These are phyloP conservation scores for Chondrilla cf. caribensis DNA, from an alignment of 37 sponge, comb jelly and placozoan species.

Conservation along the genomic window DNA sequence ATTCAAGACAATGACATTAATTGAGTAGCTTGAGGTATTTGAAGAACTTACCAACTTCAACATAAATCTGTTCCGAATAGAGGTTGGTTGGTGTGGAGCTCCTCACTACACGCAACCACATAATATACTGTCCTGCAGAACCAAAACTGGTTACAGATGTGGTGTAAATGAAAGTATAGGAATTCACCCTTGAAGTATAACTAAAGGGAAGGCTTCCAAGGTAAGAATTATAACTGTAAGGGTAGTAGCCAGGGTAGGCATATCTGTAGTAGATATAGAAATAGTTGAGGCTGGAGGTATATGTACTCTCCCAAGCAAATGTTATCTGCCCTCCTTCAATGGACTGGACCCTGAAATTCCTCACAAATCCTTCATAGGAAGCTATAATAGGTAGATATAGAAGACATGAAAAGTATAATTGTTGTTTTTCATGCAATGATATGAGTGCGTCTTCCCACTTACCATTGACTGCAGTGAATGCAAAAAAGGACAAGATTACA, in stretches of 20 bases:
- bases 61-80: conserved; percentile 6
- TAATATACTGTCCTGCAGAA: background rate
- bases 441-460: too few species aligned
- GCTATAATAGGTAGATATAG: too few species aligned
- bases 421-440: too few species aligned
- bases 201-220: background rate
- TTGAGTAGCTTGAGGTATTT: too few species aligned
- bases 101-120: background rate
- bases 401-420: too few species aligned
- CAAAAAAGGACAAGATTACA: too few species aligned
- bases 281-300: background rate
- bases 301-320: background rate
- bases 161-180: background rate
- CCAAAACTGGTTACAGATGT: background rate
- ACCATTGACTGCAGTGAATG: too few species aligned
- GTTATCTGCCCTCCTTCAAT: background rate
- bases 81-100: background rate
- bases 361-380: background rate
- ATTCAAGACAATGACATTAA: too few species aligned
- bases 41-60: conserved; percentile 15
- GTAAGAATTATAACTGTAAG: background rate
- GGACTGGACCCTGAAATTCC: background rate
- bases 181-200: background rate
- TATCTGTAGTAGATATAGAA: background rate
- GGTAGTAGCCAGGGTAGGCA: background rate